These are phyloP conservation scores for Caenorhabditis wallacei DNA, from an alignment of 2,888 invertebrate species.

Conservation along the genomic window DNA sequence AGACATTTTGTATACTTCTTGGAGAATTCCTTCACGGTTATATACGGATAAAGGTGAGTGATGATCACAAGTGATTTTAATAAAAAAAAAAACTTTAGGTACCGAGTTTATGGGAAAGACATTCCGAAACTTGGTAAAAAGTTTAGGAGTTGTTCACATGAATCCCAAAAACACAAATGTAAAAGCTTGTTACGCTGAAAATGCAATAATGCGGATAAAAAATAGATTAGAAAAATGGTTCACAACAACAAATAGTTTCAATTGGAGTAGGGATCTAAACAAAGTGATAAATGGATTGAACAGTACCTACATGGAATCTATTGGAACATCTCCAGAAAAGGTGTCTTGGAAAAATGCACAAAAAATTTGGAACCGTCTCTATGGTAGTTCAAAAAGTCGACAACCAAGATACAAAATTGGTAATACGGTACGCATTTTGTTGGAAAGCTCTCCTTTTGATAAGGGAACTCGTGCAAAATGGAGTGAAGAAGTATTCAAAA, in stretches of 20 bases:
- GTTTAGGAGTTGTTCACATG: not conserved
- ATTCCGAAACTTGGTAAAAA: not conserved
- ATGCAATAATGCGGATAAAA: slow-evolving; percentile 46
- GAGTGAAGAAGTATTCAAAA: slow-evolving; percentile 21
- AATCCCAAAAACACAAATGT: too few species aligned
- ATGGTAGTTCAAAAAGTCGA: not conserved
- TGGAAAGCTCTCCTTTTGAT: slow-evolving; percentile 20
- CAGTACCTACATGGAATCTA: slow-evolving; percentile 10
- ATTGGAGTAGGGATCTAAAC: not conserved
- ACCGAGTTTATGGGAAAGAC: slow-evolving; percentile 36
- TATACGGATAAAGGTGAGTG: slow-evolving; percentile 32
- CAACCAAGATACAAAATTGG: slow-evolving; percentile 2
- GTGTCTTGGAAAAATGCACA: slow-evolving; percentile 1
- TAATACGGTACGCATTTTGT: slow-evolving; percentile 6
- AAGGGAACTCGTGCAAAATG: slow-evolving; percentile 30
- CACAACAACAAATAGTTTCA: not conserved
- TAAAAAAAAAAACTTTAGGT: slow-evolving; percentile 18
- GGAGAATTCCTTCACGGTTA: not conserved
- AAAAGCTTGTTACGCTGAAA: slow-evolving; percentile 50
- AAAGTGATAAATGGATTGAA: slow-evolving; percentile 16
- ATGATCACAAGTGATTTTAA: not conserved
- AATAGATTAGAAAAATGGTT: slow-evolving; percentile 28
- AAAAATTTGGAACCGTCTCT: slow-evolving; percentile 17
- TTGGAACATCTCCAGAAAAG: slow-evolving; percentile 25
- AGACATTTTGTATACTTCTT: not conserved